phyloP scores from a whole-genome alignment of 2,113 vertebrate genomes.

The Podilymbus podiceps region DNA sequence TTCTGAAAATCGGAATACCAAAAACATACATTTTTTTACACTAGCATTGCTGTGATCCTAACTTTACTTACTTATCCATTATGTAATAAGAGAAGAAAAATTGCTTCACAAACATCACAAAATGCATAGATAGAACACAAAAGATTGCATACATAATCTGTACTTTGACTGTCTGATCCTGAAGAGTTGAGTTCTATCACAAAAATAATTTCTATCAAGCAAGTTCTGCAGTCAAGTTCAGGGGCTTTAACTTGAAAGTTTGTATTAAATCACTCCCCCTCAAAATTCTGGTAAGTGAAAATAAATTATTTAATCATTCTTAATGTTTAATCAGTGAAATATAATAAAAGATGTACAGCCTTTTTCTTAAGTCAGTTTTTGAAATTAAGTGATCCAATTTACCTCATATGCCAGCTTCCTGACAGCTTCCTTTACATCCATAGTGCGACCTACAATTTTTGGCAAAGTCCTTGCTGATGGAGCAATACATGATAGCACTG shows the following conservation, averaged over 20 bases:
- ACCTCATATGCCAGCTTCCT: conserved; percentile 93
- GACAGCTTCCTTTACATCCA: conserved; percentile 89
- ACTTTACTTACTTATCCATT: not conserved
- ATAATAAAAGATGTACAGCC: not conserved
- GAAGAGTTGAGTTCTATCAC: not conserved
- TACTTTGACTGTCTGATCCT: not conserved
- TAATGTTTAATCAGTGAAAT: not conserved
- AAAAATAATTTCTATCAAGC: not conserved
- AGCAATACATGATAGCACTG: conserved; percentile 90
- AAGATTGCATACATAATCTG: not conserved
- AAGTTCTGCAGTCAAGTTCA: not conserved
- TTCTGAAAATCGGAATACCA: not conserved
- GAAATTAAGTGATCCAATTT: not conserved
- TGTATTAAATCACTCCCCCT: not conserved
- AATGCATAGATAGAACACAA: not conserved
- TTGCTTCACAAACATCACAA: not conserved
- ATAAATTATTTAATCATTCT: not conserved
- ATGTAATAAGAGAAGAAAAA: not conserved
- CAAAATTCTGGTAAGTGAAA: not conserved
- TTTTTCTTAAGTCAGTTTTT: not conserved
- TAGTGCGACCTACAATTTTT: conserved; percentile 87
- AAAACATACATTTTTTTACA: not conserved
- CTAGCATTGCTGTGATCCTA: not conserved
- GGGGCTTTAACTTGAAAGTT: not conserved
- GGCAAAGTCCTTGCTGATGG: conserved; percentile 85